These are phyloP conservation scores for Progne subis DNA, from an alignment of 2,113 vertebrate species.

Conservation along the genomic window DNA sequence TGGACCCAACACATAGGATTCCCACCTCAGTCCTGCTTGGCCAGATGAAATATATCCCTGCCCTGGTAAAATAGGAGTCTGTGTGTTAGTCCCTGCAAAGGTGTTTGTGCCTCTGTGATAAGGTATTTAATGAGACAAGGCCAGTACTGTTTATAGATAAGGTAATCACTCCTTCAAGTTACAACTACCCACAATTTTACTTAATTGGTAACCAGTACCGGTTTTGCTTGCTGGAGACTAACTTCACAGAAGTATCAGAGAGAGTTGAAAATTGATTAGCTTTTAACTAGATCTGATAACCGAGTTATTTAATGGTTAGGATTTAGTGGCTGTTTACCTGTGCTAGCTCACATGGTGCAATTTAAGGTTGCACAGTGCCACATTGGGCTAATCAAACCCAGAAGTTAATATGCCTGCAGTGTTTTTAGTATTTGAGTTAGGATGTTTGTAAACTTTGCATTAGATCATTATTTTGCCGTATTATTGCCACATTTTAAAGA, in stretches of 20 bases:
- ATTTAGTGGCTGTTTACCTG: neutral
- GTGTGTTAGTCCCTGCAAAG: neutral
- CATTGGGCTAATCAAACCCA: neutral
- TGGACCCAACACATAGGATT: neutral
- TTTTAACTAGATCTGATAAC: constrained; percentile 38
- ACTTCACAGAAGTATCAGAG: neutral
- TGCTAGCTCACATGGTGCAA: neutral
- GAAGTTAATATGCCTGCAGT: neutral
- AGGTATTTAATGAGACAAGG: neutral
- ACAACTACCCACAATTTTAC: neutral
- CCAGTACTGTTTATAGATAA: neutral
- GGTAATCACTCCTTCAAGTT: neutral
- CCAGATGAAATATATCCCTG: neutral
- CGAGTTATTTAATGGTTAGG: neutral
- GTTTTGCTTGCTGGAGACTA: neutral
- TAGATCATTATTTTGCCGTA: neutral
- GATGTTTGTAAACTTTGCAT: neutral
- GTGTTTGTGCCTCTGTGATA: neutral
- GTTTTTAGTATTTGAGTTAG: neutral
- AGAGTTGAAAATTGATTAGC: constrained; percentile 44
- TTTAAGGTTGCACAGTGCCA: neutral
- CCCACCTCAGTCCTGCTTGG: neutral
- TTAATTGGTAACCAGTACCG: constrained; percentile 17
- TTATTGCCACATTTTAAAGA: neutral
- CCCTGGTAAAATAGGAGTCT: neutral